Evolutionary conservation across 2,888 invertebrate genomes (phyloP).

Genomic region (Harmothoe impar): DNA sequence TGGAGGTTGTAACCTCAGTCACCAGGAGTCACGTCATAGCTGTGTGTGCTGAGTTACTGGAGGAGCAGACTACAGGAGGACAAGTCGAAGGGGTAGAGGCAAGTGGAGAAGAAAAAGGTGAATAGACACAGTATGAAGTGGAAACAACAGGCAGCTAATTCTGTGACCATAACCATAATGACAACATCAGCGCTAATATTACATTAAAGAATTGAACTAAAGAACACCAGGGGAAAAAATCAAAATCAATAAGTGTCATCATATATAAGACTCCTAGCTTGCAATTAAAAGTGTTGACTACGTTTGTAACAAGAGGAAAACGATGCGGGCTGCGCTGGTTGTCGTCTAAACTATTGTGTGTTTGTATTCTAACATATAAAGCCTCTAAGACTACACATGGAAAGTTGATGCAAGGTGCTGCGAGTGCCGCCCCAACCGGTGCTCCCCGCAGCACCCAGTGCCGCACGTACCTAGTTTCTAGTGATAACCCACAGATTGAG

Average conservation of each 20-base stretch:
- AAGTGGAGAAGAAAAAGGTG: neutral
- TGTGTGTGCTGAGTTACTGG: too few species aligned
- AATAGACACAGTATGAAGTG: too few species aligned
- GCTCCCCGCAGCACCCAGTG: slow-evolving; percentile 20
- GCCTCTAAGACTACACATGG: slow-evolving; percentile 36
- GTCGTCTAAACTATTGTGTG: neutral
- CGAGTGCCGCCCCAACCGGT: neutral
- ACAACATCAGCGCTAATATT: slow-evolving; percentile 45
- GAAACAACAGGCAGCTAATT: slow-evolving; percentile 16
- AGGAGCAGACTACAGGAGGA: too few species aligned
- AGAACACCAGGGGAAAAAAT: neutral
- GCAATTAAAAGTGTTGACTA: slow-evolving; percentile 3
- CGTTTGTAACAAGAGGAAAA: neutral
- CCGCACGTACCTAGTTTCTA: slow-evolving; percentile 60
- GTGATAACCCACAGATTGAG: slow-evolving; percentile 63
- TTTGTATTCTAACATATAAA: slow-evolving; percentile 13
- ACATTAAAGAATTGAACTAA: neutral
- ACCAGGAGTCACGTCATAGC: too few species aligned
- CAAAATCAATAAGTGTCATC: neutral
- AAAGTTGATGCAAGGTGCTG: slow-evolving; percentile 40
- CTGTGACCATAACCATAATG: neutral
- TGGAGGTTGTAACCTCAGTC: too few species aligned
- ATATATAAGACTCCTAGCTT: slow-evolving; percentile 20
- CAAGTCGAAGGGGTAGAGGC: neutral
- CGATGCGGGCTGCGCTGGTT: neutral